Evolutionary conservation across 2,888 invertebrate genomes (phyloP), one percentile per base, ranked within the genome.

Genomic region (Rhimphoctona megacephalus): DNA sequence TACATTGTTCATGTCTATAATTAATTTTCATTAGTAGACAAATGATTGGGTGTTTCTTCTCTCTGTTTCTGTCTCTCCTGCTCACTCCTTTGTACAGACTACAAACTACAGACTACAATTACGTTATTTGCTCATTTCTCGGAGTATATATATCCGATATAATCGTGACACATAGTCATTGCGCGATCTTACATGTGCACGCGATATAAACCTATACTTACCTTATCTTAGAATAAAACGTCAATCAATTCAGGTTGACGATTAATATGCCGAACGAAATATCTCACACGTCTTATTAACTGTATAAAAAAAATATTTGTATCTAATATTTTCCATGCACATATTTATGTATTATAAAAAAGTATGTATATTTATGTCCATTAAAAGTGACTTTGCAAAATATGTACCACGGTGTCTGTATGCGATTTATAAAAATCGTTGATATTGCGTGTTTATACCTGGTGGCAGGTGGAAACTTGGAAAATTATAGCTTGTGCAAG

Each of bases 381-480:
- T 82, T 70, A 83, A 49, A 30, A 30, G 39, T 43, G 33, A 36
- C 43, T 19, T 9, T 30, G 54, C 43, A 11, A 54, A 57, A 52
- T 54, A 25, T 77, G 22, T 49, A 66, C 7, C 25, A n/a, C 14
- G 33, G 49, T 52, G 66, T n/a, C 66, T 39, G 33, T 22, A 66
- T 66, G 57, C n/a, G 57, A 69, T 43, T 66, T 30, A 73, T 66
- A 73, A 73, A 52, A 54, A 70, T 66, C 39, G 30, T 49, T 36
- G 64, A 52, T 39, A 73, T 73, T 81, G 64, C 66, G 73, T 66
- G 81, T 64, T 73, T 66, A n/a, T n/a, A 66, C 49, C 46, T 49
- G 81, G 25, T 66, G 73, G 52, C 81, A 81, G 81, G 66, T 81
- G 81, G 64, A 73, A 81, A 73, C 81, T 80, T 72, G 61, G 81